Evolutionary conservation across 2,113 vertebrate species (phyloP), one percentile per base, ranked within the genome.

Genomic region (Synchiropus splendidus): DNA sequence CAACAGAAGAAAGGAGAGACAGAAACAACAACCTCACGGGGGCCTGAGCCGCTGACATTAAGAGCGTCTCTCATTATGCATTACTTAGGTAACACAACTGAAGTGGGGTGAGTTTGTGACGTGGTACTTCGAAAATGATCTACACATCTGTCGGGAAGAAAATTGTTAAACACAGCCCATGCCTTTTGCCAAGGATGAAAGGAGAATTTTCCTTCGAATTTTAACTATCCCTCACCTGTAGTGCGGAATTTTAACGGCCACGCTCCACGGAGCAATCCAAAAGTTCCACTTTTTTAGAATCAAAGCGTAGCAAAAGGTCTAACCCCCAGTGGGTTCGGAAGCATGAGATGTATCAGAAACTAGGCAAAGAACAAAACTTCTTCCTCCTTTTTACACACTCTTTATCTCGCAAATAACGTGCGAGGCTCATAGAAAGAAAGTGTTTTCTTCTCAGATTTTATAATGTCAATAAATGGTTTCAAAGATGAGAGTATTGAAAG

Each of bases 151-250:
- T 8, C 15, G 34, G 43, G 44, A 10, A 21, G 13, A 16, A 16
- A 6, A 16, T 46, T 54, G 35, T 59, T 60, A 31, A 49, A 70
- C 61, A 42, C 33, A 47, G 43, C 65, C 59, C 46, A n/a, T n/a
- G 6, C 59, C 41, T 40, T 67, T 51, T 31, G 53, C 47, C 59
- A 31, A 51, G 65, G 66, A 78, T 78, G 61, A 72, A 64, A 64
- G 60, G 12, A 43, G 60, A 60, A 75, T 67, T 60, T 57, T 39
- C 8, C 21, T n/a, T n/a, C 54, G 51, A 64, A 65, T 55, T 50
- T 43, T 49, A 64, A 67, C 56, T 42, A 41, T 43, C 40, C 18
- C 62, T 13, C 54, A 70, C 63, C 66, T 73, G 66, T 65, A 60
- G 42, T 62, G 54, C 47, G 53, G 75, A 64, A 72, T 65, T 54